Evolutionary conservation across 2,888 invertebrate genomes (phyloP), one percentile per base, ranked within the genome.

Genomic region (Seira musarum): DNA sequence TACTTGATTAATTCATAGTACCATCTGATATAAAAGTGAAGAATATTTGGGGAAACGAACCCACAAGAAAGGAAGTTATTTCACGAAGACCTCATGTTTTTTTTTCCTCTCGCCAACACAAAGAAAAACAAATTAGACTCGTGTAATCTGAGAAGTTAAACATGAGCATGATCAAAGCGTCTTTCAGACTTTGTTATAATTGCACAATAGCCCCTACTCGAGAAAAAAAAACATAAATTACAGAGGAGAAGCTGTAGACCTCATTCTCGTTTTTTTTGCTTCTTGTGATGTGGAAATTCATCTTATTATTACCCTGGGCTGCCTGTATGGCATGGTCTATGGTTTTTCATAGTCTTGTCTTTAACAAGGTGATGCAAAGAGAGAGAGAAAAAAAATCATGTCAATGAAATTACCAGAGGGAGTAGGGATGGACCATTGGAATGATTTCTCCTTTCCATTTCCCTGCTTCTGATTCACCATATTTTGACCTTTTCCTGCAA

Each of bases 381-480:
- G 40, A 69, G 57, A 66, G n/a, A n/a, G n/a, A n/a, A n/a, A n/a
- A n/a, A 57, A 25, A 64, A 77, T 65, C 65, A 72, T 68, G 72
- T 68, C 64, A 68, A 67, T 79, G 71, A 68, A 79, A 79, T 79
- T 79, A 68, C 79, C 79, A 79, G 25, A 30, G 79, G 72, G 79
- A 79, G 30, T 70, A 25, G 25, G n/a, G 70, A 63, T 21, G 49
- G 40, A 72, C 40, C 40, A 13, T 40, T 40, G 22, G 19, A 60
- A 21, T 2, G 71, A 49, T 40, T 40, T 40, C 40, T 67, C 46
- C 53, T 2, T 68, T 24, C 2, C 21, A 21, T 49, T 68, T 53
- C 53, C 25, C 66, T 5, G 30, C 53, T 61, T 66, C 61, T n/a
- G n/a, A n/a, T n/a, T n/a, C n/a, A n/a, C n/a, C n/a, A n/a, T n/a